Evolutionary conservation across 2,113 vertebrate species (phyloP).

Genomic region (Phylloscopus trochilus): DNA sequence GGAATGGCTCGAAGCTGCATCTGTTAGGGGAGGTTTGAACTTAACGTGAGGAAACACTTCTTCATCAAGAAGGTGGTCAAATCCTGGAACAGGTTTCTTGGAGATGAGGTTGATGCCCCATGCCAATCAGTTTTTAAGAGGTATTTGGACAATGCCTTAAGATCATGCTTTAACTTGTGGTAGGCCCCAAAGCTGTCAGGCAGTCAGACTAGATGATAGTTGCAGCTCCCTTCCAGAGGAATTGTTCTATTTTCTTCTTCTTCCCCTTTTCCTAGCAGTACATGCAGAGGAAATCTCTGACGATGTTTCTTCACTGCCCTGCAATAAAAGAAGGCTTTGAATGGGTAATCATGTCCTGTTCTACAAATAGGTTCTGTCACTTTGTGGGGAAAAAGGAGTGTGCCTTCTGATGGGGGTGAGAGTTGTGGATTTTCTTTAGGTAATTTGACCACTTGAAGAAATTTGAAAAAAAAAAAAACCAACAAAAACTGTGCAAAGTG

Average conservation of each 20-base stretch:
- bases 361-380: neutral
- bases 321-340: neutral
- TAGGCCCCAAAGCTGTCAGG: neutral
- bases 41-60: neutral
- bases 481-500: rapidly evolving
- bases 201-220: neutral
- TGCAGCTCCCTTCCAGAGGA: neutral
- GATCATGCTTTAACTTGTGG: neutral
- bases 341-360: neutral
- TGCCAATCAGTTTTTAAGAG: neutral
- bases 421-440: neutral
- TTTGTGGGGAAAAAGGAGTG: neutral
- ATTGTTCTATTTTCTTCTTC: neutral
- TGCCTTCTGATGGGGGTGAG: neutral
- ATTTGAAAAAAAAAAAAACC: neutral
- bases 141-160: neutral
- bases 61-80: neutral
- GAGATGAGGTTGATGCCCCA: neutral
- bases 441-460: neutral
- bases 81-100: neutral
- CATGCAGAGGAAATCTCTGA: neutral
- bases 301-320: neutral
- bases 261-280: neutral
- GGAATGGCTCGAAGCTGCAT: neutral
- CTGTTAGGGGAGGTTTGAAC: neutral